These are phyloP conservation scores for Micromys minutus DNA, from an alignment of 2,113 vertebrate species.

Conservation along the genomic window DNA sequence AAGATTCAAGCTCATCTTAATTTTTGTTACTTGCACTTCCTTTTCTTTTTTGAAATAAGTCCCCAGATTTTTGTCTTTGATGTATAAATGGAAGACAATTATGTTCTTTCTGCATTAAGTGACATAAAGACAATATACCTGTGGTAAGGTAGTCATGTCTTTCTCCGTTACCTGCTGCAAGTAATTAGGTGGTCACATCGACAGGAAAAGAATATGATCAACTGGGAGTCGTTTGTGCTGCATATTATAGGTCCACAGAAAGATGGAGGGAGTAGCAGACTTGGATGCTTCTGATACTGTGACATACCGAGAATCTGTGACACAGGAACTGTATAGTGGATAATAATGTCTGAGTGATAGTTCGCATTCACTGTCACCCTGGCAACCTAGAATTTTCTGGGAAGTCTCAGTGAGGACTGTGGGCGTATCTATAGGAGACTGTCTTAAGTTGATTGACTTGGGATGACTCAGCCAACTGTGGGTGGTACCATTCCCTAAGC, in stretches of 20 bases:
- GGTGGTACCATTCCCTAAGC: not conserved
- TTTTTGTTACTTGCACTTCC: not conserved
- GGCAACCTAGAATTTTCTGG: not conserved
- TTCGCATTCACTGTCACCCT: not conserved
- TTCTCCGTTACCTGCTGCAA: not conserved
- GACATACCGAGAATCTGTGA: not conserved
- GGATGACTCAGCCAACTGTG: not conserved
- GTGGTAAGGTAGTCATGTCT: not conserved
- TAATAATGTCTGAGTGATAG: fast-evolving
- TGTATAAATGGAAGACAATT: constrained; percentile 7
- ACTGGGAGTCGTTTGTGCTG: not conserved
- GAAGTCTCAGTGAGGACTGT: not conserved
- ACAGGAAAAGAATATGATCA: no score
- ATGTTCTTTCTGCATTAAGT: not conserved
- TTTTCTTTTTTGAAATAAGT: constrained; percentile 51
- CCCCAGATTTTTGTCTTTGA: constrained; percentile 10
- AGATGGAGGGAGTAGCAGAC: not conserved
- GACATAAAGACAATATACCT: not conserved
- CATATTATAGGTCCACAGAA: no score
- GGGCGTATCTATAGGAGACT: not conserved
- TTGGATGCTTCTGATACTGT: not conserved
- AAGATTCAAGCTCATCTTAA: constrained; percentile 7
- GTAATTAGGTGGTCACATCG: not conserved
- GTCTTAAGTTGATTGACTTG: no score
- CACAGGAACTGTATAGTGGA: not conserved